These are phyloP conservation scores for Oenanthe oenanthe DNA, from an alignment of 2,113 vertebrate genomes.

Conservation along the genomic window DNA sequence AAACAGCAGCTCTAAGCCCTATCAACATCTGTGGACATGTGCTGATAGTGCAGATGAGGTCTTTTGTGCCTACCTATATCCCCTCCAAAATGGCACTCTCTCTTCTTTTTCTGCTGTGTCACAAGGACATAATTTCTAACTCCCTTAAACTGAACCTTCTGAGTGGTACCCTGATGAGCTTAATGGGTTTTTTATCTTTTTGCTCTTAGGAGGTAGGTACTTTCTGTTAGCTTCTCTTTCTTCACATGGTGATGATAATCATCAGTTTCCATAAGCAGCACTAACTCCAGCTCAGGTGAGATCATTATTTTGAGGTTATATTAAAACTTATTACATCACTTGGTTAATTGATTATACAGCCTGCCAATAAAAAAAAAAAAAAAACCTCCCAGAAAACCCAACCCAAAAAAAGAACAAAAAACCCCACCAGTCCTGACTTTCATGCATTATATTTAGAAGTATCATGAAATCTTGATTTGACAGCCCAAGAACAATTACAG, in stretches of 20 bases:
- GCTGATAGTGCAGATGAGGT: not conserved
- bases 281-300: not conserved
- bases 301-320: not conserved
- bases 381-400: not conserved
- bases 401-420: not conserved
- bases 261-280: not conserved
- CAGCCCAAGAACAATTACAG: not conserved
- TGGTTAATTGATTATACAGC: not conserved
- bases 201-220: not conserved
- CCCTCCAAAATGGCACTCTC: not conserved
- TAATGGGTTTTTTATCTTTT: not conserved
- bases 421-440: not conserved
- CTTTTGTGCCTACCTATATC: not conserved
- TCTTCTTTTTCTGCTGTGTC: not conserved
- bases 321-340: not conserved
- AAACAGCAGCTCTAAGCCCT: not conserved
- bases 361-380: not conserved
- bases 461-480: not conserved
- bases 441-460: not conserved
- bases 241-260: not conserved
- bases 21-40: not conserved
- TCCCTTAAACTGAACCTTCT: not conserved
- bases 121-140: not conserved
- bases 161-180: not conserved
- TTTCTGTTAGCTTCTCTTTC: not conserved